A percentile compares a stretch with the other conserved stretches of the same genome.
Evolutionary conservation across 2,888 invertebrate species (phyloP).

Genomic region (Dasypogon diadema): DNA sequence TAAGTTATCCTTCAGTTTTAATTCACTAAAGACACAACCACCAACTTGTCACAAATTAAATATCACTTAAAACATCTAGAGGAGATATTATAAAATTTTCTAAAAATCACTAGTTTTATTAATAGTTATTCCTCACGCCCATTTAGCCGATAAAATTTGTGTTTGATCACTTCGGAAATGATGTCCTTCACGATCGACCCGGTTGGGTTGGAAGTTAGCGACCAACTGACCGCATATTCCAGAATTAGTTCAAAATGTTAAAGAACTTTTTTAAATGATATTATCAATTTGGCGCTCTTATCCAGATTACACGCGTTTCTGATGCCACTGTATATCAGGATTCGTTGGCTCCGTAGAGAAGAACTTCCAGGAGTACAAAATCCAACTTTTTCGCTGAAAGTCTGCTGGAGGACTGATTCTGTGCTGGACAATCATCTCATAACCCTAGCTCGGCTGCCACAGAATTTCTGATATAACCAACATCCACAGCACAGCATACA

Average conservation of each 20-base stretch:
- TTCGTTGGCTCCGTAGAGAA: constrained; percentile 48
- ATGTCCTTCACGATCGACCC: constrained; percentile 60
- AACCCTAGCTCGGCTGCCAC: constrained; percentile 53
- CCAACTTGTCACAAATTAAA: neutral
- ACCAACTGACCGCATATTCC: constrained; percentile 65
- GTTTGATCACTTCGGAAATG: constrained; percentile 31
- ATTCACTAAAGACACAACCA: constrained; percentile 1
- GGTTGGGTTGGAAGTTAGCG: constrained; percentile 64
- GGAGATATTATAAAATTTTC: neutral
- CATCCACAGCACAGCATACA: constrained; percentile 25
- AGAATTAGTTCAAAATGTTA: constrained; percentile 60
- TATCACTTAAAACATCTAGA: constrained; percentile 22
- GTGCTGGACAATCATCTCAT: constrained; percentile 49
- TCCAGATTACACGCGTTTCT: constrained; percentile 1
- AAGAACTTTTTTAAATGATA: constrained; percentile 12
- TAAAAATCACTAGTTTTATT: constrained; percentile 14
- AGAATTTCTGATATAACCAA: constrained; percentile 45
- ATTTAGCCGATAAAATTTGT: constrained; percentile 38
- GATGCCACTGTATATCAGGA: neutral
- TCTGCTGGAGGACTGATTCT: constrained; percentile 59
- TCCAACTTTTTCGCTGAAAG: constrained; percentile 58
- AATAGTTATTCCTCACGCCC: constrained; percentile 4
- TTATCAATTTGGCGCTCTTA: neutral
- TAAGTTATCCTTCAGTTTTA: constrained; percentile 22
- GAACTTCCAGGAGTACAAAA: constrained; percentile 11